phyloP scores from a whole-genome alignment of 1,140 invertebrate genomes.

The Dufourea novaeangliae region DNA sequence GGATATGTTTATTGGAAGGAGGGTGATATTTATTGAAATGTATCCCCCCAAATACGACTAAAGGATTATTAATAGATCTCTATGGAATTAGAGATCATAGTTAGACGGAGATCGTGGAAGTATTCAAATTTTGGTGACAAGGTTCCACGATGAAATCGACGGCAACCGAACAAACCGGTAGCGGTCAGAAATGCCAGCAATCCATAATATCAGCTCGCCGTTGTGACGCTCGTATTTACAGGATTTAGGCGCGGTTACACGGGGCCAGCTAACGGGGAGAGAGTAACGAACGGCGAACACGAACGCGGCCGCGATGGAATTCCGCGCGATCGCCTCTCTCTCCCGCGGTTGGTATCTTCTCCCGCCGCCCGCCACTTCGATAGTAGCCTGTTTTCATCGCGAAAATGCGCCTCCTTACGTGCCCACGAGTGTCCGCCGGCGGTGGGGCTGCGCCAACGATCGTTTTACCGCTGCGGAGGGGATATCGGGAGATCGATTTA shows the following conservation, averaged over 20 bases:
- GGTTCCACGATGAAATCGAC: conserved; percentile 38
- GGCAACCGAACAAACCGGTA: conserved; percentile 52
- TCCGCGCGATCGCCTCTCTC: conserved; percentile 48
- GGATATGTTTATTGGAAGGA: too few relatives aligned
- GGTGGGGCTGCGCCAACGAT: not conserved
- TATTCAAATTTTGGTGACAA: not conserved
- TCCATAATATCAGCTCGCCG: conserved; percentile 56
- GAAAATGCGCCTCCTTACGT: conserved; percentile 22
- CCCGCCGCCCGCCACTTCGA: not conserved
- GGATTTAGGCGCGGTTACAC: conserved; percentile 50
- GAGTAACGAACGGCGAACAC: conserved; percentile 35
- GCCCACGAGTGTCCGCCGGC: not conserved
- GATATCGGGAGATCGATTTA: not conserved
- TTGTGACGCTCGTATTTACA: conserved; percentile 57
- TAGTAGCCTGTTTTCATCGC: conserved; percentile 1
- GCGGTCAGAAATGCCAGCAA: conserved; percentile 43
- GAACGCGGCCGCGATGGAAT: conserved; percentile 57
- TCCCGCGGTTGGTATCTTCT: conserved; percentile 8
- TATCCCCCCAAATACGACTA: too few relatives aligned
- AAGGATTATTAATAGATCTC: too few relatives aligned
- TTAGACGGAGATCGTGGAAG: not conserved
- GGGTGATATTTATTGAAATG: too few relatives aligned
- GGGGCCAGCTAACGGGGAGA: conserved; percentile 23
- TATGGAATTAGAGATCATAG: too few relatives aligned
- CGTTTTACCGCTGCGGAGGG: not conserved